A percentile compares a stretch with the other conserved stretches of the same genome.
Evolutionary conservation across 2,113 vertebrate genomes (phyloP).

Genomic region (Tachysurus fulvidraco): DNA sequence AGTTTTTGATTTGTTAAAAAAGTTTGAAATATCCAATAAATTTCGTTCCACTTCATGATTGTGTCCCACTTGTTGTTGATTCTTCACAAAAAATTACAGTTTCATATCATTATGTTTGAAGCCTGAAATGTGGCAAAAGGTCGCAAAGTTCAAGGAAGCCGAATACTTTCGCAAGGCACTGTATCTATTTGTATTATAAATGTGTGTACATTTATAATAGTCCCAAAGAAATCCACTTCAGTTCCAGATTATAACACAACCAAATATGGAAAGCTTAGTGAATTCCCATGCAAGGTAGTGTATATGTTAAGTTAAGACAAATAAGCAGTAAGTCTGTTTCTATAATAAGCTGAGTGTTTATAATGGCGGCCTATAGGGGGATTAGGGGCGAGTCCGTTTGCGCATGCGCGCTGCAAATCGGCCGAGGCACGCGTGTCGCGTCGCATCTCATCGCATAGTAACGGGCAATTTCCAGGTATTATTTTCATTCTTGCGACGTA

Average conservation of each 20-base stretch:
- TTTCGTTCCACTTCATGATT: too few relatives aligned
- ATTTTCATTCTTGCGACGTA: not conserved
- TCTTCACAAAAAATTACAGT: too few relatives aligned
- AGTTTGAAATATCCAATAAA: too few relatives aligned
- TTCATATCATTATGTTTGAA: too few relatives aligned
- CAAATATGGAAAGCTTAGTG: not conserved
- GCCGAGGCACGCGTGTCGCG: slow-evolving; percentile 1
- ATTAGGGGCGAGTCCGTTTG: not conserved
- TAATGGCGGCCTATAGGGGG: not conserved
- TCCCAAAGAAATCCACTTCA: not conserved
- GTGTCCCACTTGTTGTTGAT: too few relatives aligned
- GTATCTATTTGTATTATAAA: too few relatives aligned
- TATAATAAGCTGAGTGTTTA: not conserved
- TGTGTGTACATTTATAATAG: too few relatives aligned
- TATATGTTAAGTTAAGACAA: not conserved
- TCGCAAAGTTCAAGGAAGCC: too few relatives aligned
- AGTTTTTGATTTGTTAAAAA: too few relatives aligned
- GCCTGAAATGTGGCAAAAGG: too few relatives aligned
- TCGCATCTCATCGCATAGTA: not conserved
- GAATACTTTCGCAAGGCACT: too few relatives aligned
- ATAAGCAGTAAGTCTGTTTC: too few relatives aligned
- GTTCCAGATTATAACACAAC: not conserved
- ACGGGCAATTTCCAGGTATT: not conserved
- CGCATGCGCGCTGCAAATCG: slow-evolving; percentile 28
- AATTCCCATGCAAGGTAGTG: not conserved